Percentiles rank a stretch among this genome's conserved stretches.
Evolutionary conservation across 2,797 vertebrate species (phyloP).

Genomic region (Spondyliosoma cantharus): DNA sequence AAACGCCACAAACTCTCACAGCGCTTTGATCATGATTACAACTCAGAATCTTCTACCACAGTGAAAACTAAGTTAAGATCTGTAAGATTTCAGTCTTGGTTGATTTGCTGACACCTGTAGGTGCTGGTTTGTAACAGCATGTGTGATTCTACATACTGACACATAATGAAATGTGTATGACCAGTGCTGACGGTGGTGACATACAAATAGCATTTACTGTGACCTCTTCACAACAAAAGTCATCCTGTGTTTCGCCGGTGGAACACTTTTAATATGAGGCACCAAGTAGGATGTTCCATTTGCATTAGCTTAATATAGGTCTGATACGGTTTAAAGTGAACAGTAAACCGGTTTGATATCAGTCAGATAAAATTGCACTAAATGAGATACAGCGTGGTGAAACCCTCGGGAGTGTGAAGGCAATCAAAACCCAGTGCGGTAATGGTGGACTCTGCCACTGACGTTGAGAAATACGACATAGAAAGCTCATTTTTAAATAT

Average conservation of each 20-base stretch:
- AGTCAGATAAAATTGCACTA: neutral
- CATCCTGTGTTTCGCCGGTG: neutral
- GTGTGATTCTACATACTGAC: neutral
- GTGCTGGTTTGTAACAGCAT: neutral
- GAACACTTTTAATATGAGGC: neutral
- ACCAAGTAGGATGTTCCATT: neutral
- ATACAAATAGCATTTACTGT: neutral
- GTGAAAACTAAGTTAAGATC: neutral
- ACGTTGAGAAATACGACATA: too few species aligned
- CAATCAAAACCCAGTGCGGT: too few species aligned
- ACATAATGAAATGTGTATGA: neutral
- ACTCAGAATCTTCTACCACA: slow-evolving; percentile 3
- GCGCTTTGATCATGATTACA: slow-evolving; percentile 10
- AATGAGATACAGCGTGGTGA: too few species aligned
- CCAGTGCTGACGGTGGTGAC: too few species aligned
- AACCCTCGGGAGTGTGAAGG: too few species aligned
- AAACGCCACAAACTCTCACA: slow-evolving; percentile 25
- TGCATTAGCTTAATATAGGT: neutral
- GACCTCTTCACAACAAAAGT: neutral
- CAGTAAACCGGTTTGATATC: neutral
- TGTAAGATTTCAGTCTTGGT: neutral
- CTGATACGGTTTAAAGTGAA: neutral
- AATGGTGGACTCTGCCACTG: too few species aligned
- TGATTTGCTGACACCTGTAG: neutral
- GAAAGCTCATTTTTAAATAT: too few species aligned